Conservation (phyloP, 2,113 vertebrate species). For the Eulemur macaco region DNA sequence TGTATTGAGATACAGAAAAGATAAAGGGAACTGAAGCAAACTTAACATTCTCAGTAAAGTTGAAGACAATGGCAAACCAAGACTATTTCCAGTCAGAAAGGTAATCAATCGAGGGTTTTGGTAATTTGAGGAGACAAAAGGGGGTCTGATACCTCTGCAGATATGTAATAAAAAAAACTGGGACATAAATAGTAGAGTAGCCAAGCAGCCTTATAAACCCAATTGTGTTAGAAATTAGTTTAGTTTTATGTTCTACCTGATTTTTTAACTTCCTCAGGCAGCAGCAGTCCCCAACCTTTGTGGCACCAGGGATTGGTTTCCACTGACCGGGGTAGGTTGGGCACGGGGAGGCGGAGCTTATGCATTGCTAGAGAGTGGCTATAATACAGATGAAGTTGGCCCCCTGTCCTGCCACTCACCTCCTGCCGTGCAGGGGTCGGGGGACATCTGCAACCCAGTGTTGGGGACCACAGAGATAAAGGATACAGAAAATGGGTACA, state of each 20-base stretch:
- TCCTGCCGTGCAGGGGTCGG: too few species aligned
- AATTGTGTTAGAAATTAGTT: background rate
- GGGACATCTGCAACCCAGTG: too few species aligned
- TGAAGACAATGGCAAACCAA: background rate
- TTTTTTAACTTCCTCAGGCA: background rate
- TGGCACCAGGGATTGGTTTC: too few species aligned
- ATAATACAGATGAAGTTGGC: too few species aligned
- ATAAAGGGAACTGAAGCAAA: background rate
- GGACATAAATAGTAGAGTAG: background rate
- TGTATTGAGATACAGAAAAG: background rate
- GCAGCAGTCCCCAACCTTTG: too few species aligned
- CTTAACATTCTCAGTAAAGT: background rate
- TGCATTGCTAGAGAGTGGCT: too few species aligned
- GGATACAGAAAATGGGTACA: background rate
- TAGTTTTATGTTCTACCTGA: background rate
- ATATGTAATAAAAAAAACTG: background rate
- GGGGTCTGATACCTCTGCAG: background rate
- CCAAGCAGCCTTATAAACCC: background rate
- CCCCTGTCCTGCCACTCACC: too few species aligned
- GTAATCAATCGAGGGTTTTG: background rate
- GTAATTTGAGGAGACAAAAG: background rate
- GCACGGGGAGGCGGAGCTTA: too few species aligned
- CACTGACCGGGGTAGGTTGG: too few species aligned
- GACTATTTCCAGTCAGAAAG: background rate
- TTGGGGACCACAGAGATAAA: too few species aligned